Percentiles rank a stretch among this genome's conserved stretches.
These are phyloP conservation scores for Cataglyphis altisquamis DNA, from an alignment of 2,888 invertebrate genomes.

Conservation along the genomic window DNA sequence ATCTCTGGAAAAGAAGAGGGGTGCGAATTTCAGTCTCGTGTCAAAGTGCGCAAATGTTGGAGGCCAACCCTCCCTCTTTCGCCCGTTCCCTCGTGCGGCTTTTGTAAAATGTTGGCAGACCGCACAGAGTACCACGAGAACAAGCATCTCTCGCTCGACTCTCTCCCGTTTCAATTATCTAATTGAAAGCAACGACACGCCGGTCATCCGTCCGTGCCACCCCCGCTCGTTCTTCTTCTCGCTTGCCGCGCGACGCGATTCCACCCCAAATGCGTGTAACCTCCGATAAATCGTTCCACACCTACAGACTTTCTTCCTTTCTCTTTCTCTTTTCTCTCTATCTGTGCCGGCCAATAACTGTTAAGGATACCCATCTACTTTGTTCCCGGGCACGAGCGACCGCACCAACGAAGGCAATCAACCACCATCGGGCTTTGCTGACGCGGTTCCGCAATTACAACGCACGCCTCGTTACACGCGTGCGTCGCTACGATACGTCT, in stretches of 20 bases:
- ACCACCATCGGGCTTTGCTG: slow-evolving; percentile 75
- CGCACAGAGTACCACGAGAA: slow-evolving; percentile 64
- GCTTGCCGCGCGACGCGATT: slow-evolving; percentile 45
- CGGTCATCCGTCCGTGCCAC: slow-evolving; percentile 35
- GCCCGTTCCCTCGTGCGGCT: slow-evolving; percentile 64
- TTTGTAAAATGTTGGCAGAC: slow-evolving; percentile 75
- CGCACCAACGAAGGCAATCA: slow-evolving; percentile 80
- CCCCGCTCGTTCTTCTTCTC: slow-evolving; percentile 40
- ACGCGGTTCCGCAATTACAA: slow-evolving; percentile 78
- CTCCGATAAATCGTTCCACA: slow-evolving; percentile 71
- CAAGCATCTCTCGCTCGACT: slow-evolving; percentile 67
- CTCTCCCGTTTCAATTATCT: slow-evolving; percentile 80
- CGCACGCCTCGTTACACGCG: slow-evolving; percentile 69
- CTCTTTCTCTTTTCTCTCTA: neutral
- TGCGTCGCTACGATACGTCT: slow-evolving; percentile 50
- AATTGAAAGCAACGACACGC: slow-evolving; percentile 80
- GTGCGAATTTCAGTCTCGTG: slow-evolving; percentile 30
- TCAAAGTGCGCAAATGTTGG: slow-evolving; percentile 46
- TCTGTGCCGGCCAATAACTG: slow-evolving; percentile 78
- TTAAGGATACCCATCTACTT: slow-evolving; percentile 83
- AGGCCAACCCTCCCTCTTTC: slow-evolving; percentile 44
- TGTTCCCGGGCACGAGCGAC: slow-evolving; percentile 75
- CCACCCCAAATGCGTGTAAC: slow-evolving; percentile 63
- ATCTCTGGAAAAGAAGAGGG: neutral
- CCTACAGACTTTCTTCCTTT: slow-evolving; percentile 24